phyloP scores from a whole-genome alignment of 2,888 invertebrate species.

The Choreutis nemorana region DNA sequence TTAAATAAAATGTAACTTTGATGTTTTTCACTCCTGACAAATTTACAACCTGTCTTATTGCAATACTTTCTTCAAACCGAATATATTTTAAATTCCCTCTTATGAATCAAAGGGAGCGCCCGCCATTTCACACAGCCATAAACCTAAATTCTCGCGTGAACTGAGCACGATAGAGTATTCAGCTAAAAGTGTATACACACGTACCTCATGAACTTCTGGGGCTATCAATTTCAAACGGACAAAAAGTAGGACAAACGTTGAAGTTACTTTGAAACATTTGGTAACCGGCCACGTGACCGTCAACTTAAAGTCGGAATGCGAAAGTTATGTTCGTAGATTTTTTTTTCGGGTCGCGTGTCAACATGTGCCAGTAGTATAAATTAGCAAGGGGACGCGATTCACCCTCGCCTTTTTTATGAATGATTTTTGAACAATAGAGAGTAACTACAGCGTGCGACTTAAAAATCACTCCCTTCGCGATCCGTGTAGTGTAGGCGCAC shows the following conservation, averaged over 20 bases:
- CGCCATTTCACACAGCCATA: slow-evolving; percentile 29
- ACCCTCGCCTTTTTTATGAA: slow-evolving; percentile 60
- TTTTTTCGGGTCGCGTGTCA: slow-evolving; percentile 56
- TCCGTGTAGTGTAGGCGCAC: slow-evolving; percentile 17
- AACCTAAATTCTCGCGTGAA: slow-evolving; percentile 28
- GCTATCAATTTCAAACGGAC: slow-evolving; percentile 41
- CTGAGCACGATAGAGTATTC: slow-evolving; percentile 32
- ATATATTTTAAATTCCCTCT: slow-evolving; percentile 5
- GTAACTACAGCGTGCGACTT: slow-evolving; percentile 57
- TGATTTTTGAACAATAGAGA: slow-evolving; percentile 55
- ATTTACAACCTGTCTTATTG: too few species aligned
- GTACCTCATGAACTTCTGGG: slow-evolving; percentile 22
- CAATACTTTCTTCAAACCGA: too few species aligned
- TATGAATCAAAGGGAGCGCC: slow-evolving; percentile 11
- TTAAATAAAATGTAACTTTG: slow-evolving; percentile 5
- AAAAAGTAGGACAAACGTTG: too few species aligned
- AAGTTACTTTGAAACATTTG: slow-evolving; percentile 22
- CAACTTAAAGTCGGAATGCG: slow-evolving; percentile 46
- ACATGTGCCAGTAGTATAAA: slow-evolving; percentile 60
- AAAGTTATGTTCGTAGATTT: slow-evolving; percentile 50
- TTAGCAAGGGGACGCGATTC: slow-evolving; percentile 55
- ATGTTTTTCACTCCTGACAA: too few species aligned
- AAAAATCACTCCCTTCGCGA: slow-evolving; percentile 50
- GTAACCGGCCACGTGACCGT: slow-evolving; percentile 26
- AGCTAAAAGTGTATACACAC: slow-evolving; percentile 22